phyloP scores from a whole-genome alignment of 2,888 invertebrate species.

The Hypena proboscidalis region DNA sequence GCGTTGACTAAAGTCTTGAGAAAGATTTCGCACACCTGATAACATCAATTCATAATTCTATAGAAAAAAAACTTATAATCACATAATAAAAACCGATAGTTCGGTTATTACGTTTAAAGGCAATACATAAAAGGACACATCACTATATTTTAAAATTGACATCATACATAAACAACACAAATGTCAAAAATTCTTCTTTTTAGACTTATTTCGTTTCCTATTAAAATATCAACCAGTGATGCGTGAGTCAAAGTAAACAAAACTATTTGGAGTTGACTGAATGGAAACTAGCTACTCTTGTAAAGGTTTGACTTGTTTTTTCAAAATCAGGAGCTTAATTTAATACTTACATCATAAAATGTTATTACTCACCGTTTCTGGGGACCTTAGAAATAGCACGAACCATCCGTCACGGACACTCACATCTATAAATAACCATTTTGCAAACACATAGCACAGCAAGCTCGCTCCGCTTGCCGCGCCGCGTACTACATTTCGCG shows the following conservation, averaged over 20 bases:
- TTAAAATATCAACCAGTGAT: conserved; percentile 30
- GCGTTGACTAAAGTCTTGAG: conserved; percentile 56
- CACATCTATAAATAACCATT: conserved; percentile 78
- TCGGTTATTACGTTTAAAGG: conserved; percentile 7
- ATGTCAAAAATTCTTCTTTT: conserved; percentile 25
- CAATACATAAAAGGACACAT: conserved; percentile 44
- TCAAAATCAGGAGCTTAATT: conserved; percentile 19
- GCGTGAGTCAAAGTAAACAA: conserved; percentile 12
- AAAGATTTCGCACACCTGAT: conserved; percentile 57
- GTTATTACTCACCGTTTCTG: conserved; percentile 53
- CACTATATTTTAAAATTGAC: conserved; percentile 59
- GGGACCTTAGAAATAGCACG: conserved; percentile 70
- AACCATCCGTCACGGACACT: conserved; percentile 75
- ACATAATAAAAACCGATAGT: conserved; percentile 4
- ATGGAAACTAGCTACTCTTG: conserved; percentile 8
- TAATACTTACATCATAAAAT: conserved; percentile 23
- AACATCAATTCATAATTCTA: conserved; percentile 47
- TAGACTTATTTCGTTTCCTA: conserved; percentile 14
- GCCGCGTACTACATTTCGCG: conserved; percentile 77
- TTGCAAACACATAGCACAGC: conserved; percentile 75
- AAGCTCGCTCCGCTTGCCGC: conserved; percentile 66
- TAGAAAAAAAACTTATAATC: conserved; percentile 18
- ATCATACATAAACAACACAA: conserved; percentile 16
- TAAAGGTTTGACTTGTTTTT: conserved; percentile 24
- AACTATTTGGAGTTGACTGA: conserved; percentile 25